Conservation (phyloP, 2,888 invertebrate genomes). For the Troides aeacus region DNA sequence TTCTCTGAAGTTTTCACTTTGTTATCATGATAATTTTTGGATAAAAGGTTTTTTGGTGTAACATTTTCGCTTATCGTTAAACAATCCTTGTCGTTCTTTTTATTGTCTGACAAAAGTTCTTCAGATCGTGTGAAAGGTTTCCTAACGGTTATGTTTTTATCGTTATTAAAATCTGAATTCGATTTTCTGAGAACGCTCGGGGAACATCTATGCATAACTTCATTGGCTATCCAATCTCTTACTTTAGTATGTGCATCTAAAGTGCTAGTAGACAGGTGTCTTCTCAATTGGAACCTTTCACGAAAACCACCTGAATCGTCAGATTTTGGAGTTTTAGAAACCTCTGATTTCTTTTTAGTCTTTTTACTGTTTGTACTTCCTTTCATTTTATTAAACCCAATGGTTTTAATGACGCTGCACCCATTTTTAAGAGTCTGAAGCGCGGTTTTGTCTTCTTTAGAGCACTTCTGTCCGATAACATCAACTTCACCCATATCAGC, state of each 20-base stretch:
- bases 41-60: constrained; percentile 43
- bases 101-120: constrained; percentile 65
- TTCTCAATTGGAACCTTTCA: constrained; percentile 82
- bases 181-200: constrained; percentile 82
- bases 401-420: constrained; percentile 80
- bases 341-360: constrained; percentile 73
- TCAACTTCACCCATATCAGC: constrained; percentile 76
- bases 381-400: constrained; percentile 75
- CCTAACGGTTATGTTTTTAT: constrained; percentile 49
- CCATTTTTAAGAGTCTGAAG: constrained; percentile 73
- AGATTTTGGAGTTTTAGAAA: constrained; percentile 78
- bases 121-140: constrained; percentile 72
- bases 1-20: constrained; percentile 69
- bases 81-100: constrained; percentile 47
- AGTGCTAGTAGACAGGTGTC: constrained; percentile 89
- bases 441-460: constrained; percentile 69
- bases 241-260: constrained; percentile 93
- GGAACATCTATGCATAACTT: constrained; percentile 86
- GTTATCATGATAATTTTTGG: constrained; percentile 47
- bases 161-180: constrained; percentile 58
- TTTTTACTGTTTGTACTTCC: constrained; percentile 77
- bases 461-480: constrained; percentile 69
- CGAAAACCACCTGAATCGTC: constrained; percentile 80
- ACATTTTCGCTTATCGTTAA: constrained; percentile 43
- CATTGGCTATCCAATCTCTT: constrained; percentile 91